Evolutionary conservation across 2,113 vertebrate genomes (phyloP).

Genomic region (Poecile atricapillus): DNA sequence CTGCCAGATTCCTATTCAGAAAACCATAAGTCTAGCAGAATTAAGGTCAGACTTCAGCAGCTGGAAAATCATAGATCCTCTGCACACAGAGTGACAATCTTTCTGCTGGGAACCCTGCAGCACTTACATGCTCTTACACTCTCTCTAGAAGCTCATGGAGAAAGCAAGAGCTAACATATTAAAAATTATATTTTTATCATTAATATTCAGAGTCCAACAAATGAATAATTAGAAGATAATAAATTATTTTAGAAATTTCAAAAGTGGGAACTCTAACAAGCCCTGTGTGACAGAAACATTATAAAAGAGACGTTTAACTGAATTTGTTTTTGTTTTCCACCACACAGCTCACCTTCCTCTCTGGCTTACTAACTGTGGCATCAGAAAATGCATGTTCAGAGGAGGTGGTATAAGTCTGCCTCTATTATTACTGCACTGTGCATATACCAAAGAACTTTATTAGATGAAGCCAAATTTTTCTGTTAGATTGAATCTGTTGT

Average conservation of each 20-base stretch:
- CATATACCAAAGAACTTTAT: not conserved
- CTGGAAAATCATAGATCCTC: not conserved
- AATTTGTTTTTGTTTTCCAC: not conserved
- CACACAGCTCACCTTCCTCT: not conserved
- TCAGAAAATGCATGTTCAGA: not conserved
- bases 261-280: not conserved
- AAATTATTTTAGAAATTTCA: not conserved
- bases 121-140: not conserved
- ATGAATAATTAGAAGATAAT: not conserved
- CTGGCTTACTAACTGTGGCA: not conserved
- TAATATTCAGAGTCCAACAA: not conserved
- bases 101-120: not conserved
- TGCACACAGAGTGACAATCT: fast-evolving
- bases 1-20: not conserved
- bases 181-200: not conserved
- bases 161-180: not conserved
- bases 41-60: not conserved
- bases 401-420: not conserved
- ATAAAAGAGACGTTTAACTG: not conserved
- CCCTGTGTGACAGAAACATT: not conserved
- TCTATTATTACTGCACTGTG: not conserved
- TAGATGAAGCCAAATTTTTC: not conserved
- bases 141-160: not conserved
- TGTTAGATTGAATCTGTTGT: not conserved
- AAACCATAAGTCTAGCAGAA: not conserved